phyloP scores from a whole-genome alignment of 2,113 vertebrate species.

The Phocoena phocoena region DNA sequence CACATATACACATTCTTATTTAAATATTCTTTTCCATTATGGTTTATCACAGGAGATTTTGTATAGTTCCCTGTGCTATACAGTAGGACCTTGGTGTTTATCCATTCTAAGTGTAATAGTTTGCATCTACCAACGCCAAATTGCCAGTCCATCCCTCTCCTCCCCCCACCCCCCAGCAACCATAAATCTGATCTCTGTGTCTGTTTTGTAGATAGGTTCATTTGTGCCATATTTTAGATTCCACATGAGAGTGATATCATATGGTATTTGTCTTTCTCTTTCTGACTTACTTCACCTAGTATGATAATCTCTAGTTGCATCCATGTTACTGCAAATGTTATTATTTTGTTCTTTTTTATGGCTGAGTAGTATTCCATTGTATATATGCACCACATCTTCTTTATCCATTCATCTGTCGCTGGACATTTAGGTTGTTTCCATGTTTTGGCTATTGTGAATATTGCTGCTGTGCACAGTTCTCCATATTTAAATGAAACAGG shows the following conservation, averaged over 20 bases:
- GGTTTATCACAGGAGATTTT: not conserved
- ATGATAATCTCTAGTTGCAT: not conserved
- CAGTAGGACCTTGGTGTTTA: not conserved
- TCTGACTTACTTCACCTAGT: not conserved
- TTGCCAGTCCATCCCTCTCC: not conserved
- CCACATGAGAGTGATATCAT: not conserved
- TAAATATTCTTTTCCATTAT: too few species aligned
- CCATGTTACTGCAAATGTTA: not conserved
- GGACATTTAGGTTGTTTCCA: not conserved
- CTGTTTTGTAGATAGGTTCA: not conserved
- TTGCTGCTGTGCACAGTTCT: not conserved
- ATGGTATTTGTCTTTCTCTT: not conserved
- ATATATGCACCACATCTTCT: not conserved
- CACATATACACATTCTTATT: not conserved
- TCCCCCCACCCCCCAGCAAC: not conserved
- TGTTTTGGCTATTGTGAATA: not conserved
- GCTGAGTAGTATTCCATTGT: not conserved
- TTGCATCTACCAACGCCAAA: not conserved
- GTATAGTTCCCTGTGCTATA: not conserved
- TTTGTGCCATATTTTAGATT: not conserved
- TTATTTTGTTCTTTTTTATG: not conserved
- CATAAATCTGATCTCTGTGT: not conserved
- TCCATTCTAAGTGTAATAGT: not conserved
- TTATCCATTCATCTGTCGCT: not conserved
- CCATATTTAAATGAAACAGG: constrained; percentile 23